Evolutionary conservation across 2,888 invertebrate species (phyloP), one percentile per base, ranked within the genome.

Genomic region (Alloplasta piceator): DNA sequence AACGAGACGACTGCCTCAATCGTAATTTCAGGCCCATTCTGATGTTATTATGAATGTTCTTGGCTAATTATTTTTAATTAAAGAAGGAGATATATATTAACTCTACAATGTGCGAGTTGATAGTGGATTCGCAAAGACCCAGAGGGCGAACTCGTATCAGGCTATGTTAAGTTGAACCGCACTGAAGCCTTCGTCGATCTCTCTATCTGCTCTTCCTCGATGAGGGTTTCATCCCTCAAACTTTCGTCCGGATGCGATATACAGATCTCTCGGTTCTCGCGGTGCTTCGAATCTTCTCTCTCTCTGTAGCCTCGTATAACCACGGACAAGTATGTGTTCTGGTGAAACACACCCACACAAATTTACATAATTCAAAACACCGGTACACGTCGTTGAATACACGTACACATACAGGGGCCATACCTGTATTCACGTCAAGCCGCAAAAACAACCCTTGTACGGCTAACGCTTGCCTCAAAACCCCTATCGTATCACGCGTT

Each of bases 391-490:
- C 26, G 1, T 3, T n/a, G n/a, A n/a, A n/a, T 71, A 16, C 26
- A 46, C 7, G 16, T 26, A 36, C 26, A 52, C 1, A 26, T 50
- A 46, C n/a, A 26, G 9, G 5, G 41, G 26, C 26, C 26, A 46
- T 14, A 55, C 52, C 60, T 58, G 56, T 61, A 55, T 67, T 14
- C 36, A 48, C 55, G 66, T 72, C 56, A 64, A 66, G 72, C 72
- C 72, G 60, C 78, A 78, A 78, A 78, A 78, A 78, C 78, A 72
- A 66, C 60, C 66, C 52, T 66, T 14, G 58, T 50, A 60, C 55
- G 14, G 9, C 61, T 56, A 26, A 56, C 36, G 6, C 56, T 26
- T 26, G 26, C 26, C 26, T 26, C 26, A 26, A 64, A 64, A 3
- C 46, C 63, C 26, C 56, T 43, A 52, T 72, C 66, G 70, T 58